Evolutionary conservation across 2,113 vertebrate species (phyloP), one percentile per base, ranked within the genome.

Genomic region (Nothoprocta perdicaria): DNA sequence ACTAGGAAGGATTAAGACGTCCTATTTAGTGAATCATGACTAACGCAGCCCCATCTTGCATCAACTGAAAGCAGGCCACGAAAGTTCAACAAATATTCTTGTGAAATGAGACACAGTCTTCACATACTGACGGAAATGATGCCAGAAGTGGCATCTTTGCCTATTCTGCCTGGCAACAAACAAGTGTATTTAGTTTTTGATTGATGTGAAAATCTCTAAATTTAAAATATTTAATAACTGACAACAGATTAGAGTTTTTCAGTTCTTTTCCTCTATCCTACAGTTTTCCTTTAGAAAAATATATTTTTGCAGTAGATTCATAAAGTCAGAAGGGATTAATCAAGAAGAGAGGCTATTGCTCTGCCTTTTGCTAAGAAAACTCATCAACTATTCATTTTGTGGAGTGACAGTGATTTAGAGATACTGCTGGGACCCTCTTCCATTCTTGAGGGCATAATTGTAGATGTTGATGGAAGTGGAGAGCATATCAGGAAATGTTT

Each of bases 81-180:
- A 69, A 95, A 97, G 95, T 95, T 95, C 92, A 97, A 94, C 92
- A 97, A 97, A 96, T 96, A 94, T 95, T 96, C 85, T 95, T 97
- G 96, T 93, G 95, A 97, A 97, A 95, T 94, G 90, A 97, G 96
- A 94, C 82, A 92, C 84, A 88, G 94, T 80, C 80, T 93, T 96
- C 94, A 82, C 93, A 96, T 91, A 92, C 84, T 96, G 41, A 9
- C 41, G 13, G 41, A 41, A 41, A 10, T 43, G 11, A 43, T 43
- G 41, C 91, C 58, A 84, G 92, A 96, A 95, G 92, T 68, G 95
- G 85, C 91, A 80, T 95, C 95, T 95, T 96, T 86, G 76, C 81
- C 82, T 38, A 53, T 95, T 88, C 95, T 81, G 87, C 85, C 87
- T 92, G 87, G 93, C 95, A 91, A 91, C 76, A 86, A 71, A 58